A percentile compares a stretch with the other conserved stretches of the same genome.
These are phyloP conservation scores for Acomys russatus DNA, from an alignment of 2,797 vertebrate genomes.

Conservation along the genomic window DNA sequence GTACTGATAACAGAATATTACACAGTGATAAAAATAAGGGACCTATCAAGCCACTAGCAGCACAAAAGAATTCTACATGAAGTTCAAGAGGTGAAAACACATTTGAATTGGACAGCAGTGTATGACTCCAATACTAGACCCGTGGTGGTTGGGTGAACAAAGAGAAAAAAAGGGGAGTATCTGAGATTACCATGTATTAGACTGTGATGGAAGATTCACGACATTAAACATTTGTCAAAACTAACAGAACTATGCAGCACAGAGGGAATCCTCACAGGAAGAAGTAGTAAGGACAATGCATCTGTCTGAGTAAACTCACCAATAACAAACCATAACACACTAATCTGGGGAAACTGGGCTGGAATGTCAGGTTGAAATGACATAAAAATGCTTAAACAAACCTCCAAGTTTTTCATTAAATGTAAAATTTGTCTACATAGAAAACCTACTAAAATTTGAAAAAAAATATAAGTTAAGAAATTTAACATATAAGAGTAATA, in stretches of 20 bases:
- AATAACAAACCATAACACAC: not conserved
- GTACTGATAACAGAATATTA: not conserved
- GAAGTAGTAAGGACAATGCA: not conserved
- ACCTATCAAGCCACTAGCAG: not conserved
- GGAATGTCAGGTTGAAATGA: not conserved
- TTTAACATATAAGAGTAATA: not conserved
- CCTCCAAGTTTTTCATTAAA: not conserved
- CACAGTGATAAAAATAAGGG: not conserved
- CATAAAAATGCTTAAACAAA: not conserved
- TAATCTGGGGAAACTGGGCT: not conserved
- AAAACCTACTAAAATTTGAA: not conserved
- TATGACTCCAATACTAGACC: not conserved
- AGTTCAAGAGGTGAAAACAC: not conserved
- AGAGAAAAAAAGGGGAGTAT: not conserved
- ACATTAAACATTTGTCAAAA: not conserved
- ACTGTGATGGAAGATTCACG: not conserved
- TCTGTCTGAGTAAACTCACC: not conserved
- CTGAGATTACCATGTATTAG: not conserved
- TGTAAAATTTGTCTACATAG: not conserved
- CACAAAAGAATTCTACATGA: not conserved
- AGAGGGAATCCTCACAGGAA: not conserved
- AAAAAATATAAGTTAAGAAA: not conserved
- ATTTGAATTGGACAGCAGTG: not conserved
- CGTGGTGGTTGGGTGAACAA: not conserved
- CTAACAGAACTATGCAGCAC: not conserved